Conservation (phyloP, 2,888 invertebrate genomes). For the Agrochola lota region DNA sequence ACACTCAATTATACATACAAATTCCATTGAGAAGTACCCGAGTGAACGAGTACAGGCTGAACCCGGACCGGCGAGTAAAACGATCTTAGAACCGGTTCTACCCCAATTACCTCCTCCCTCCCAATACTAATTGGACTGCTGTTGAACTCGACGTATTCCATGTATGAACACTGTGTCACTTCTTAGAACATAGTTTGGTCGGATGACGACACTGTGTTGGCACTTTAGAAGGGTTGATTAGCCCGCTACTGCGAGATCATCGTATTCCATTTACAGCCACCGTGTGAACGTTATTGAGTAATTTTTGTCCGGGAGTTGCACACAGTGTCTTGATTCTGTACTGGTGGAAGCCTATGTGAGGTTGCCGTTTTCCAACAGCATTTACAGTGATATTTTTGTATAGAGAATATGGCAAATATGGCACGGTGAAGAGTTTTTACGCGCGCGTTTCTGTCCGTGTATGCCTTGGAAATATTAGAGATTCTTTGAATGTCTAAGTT, state of each 20-base stretch:
- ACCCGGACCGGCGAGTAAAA: conserved; percentile 55
- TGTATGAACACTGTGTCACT: conserved; percentile 44
- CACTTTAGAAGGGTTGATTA: conserved; percentile 38
- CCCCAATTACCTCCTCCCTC: conserved; percentile 80
- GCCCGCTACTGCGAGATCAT: conserved; percentile 47
- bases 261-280: conserved; percentile 58
- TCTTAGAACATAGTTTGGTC: conserved; percentile 40
- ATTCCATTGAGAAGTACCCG: conserved; percentile 61
- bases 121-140: conserved; percentile 77
- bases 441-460: conserved; percentile 27
- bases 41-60: conserved; percentile 47
- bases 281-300: conserved; percentile 42
- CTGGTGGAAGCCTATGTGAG: conserved; percentile 18
- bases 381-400: conserved; percentile 28
- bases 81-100: conserved; percentile 76
- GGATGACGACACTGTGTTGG: conserved; percentile 43
- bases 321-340: conserved; percentile 51
- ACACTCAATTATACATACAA: conserved; percentile 64
- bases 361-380: conserved; percentile 48
- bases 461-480: conserved; percentile 30
- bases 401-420: conserved; percentile 35
- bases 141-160: conserved; percentile 56
- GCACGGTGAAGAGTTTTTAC: conserved; percentile 46
- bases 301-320: conserved; percentile 39
- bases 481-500: conserved; percentile 53